Percentiles rank a stretch among this genome's conserved stretches.
Conservation (phyloP, 2,797 vertebrate genomes). For the Muscicapa striata region DNA sequence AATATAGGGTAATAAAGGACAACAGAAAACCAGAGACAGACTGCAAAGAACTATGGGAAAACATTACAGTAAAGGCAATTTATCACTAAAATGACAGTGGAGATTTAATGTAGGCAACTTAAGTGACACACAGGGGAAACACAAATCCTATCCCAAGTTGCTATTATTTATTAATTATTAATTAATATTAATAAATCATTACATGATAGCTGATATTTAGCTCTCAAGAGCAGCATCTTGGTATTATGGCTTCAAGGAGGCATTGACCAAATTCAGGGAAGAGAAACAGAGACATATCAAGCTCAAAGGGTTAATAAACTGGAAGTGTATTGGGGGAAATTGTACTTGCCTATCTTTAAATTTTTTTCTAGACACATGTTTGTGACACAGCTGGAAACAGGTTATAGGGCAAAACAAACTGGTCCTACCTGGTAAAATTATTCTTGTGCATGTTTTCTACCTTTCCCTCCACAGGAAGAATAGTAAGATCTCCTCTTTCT, state of each 20-base stretch:
- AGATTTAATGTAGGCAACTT: not conserved
- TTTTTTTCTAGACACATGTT: not conserved
- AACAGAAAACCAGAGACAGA: not conserved
- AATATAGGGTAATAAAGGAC: not conserved
- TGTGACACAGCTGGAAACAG: not conserved
- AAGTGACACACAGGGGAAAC: not conserved
- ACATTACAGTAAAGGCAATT: not conserved
- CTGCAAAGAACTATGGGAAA: not conserved
- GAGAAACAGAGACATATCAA: not conserved
- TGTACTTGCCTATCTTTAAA: not conserved
- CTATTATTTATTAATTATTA: not conserved
- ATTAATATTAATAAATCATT: not conserved
- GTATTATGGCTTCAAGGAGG: not conserved
- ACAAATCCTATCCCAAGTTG: not conserved
- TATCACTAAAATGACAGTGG: not conserved
- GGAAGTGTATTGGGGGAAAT: not conserved
- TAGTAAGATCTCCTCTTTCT: not conserved
- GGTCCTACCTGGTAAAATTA: not conserved
- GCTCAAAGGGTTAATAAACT: not conserved
- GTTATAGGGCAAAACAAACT: not conserved
- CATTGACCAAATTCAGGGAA: not conserved
- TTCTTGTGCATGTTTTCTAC: not conserved
- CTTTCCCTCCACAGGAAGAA: not conserved
- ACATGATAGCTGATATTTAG: not conserved
- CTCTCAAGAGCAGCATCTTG: not conserved